Base-by-base conservation (phyloP, 2,888 invertebrate species). In the Marasmarcha lunaedactyla region DNA sequence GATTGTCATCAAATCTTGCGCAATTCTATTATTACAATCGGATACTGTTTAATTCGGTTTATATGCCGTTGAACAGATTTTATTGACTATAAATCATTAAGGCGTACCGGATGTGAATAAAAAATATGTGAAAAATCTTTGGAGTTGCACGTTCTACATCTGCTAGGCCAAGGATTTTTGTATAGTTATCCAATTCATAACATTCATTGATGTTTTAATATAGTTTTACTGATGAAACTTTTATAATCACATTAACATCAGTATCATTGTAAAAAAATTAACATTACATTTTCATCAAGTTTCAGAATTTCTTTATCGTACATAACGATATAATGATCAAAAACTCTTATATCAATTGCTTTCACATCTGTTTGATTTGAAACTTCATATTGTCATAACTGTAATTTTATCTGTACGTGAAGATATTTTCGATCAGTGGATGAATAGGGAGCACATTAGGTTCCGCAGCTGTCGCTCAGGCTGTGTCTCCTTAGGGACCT, bases 401-500 rank as follows among this genome's bases (percentile, higher is more conserved):
- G 37, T 36, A 36, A 45, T 44, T 44, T 36, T 46, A 36, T 41
- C 37, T 48, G 46, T 46, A 44, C 41, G 42, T 39, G 43, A 51
- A 41, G 41, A 44, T 47, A 50, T 39, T 45, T 51, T 52, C 49
- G 52, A 51, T 43, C 62, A 66, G 71, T 71, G 72, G 78, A 83
- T 78, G 79, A 79, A 78, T 79, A 73, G 71, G 65, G 68, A 70
- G 63, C 59, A 54, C 73, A 78, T 78, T 78, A 78, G 72, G 73
- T 61, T 58, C 50, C 71, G 55, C 83, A 83, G 77, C 78, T 83
- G 83, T 72, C 71, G 71, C 68, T 59, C 59, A 50, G 54, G 55
- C 58, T 51, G 43, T 42, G 53, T 58, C 66, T 77, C 79, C 76
- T 73, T 52, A 50, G 81, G 81, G 79, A 78, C 60, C 63, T 57